Evolutionary conservation across 2,113 vertebrate species (phyloP).

Genomic region (Mustelus asterias): DNA sequence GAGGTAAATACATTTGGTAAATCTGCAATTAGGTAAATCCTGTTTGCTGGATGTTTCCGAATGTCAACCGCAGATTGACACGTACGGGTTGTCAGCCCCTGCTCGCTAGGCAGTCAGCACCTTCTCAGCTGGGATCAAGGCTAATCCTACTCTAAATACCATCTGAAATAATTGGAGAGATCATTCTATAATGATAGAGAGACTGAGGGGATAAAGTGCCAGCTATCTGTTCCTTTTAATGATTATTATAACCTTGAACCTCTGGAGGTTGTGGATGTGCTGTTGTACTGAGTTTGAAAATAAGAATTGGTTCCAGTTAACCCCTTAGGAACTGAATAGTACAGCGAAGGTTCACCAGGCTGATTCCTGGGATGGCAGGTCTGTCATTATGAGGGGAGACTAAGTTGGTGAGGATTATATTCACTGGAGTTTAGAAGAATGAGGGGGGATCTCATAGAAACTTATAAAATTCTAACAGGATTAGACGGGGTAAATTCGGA

Average conservation of each 20-base stretch:
- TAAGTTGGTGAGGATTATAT: no score
- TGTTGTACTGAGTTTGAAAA: background rate
- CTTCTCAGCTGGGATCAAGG: constrained; percentile 7
- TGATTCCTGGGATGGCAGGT: no score
- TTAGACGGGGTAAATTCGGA: no score
- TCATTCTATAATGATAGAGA: background rate
- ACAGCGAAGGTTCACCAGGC: no score
- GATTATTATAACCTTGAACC: background rate
- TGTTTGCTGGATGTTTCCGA: background rate
- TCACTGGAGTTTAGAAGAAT: no score
- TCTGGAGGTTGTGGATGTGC: background rate
- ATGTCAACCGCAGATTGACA: background rate
- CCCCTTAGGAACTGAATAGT: background rate
- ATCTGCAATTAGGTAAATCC: background rate
- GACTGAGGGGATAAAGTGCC: background rate
- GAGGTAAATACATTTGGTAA: constrained; percentile 9
- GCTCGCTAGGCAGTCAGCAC: background rate
- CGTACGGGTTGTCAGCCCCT: background rate
- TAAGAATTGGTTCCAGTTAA: background rate
- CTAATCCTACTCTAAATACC: background rate
- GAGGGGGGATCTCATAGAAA: no score
- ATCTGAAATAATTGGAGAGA: background rate
- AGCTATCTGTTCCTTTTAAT: background rate
- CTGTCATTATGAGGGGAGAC: no score
- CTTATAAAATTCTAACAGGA: no score